phyloP scores from a whole-genome alignment of 2,797 vertebrate genomes.

The Gallinago nigripennis region DNA sequence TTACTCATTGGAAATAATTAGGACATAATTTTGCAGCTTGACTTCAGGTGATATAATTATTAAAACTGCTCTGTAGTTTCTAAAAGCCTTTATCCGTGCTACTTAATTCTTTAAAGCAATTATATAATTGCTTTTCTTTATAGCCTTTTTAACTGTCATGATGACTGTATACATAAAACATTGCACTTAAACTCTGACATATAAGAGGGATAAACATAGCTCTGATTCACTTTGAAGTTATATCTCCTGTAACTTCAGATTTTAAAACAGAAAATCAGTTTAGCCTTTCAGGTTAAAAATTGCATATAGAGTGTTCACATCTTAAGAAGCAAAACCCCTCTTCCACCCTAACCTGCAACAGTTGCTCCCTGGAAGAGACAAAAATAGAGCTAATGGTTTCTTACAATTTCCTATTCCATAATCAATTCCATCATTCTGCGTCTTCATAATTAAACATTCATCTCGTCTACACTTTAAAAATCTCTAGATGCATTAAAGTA shows the following conservation, averaged over 20 bases:
- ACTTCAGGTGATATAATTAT: conserved; percentile 78
- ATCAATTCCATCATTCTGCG: conserved; percentile 13
- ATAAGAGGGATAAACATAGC: conserved; percentile 76
- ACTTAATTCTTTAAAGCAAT: conserved; percentile 78
- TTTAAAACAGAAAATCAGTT: conserved; percentile 55
- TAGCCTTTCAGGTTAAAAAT: conserved; percentile 32
- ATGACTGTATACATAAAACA: conserved; percentile 80
- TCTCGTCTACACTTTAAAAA: conserved; percentile 30
- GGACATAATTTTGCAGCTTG: conserved; percentile 75
- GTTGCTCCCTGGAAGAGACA: not conserved
- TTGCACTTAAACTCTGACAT: conserved; percentile 78
- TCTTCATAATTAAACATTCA: conserved; percentile 60
- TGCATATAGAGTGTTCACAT: conserved; percentile 17
- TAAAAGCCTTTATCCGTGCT: conserved; percentile 71
- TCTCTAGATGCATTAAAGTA: conserved; percentile 37
- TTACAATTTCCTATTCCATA: conserved; percentile 11
- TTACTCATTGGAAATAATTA: conserved; percentile 78
- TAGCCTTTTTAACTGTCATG: conserved; percentile 78
- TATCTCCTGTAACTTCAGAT: conserved; percentile 54
- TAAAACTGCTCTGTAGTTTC: conserved; percentile 72
- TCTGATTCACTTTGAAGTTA: conserved; percentile 75
- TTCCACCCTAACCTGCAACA: not conserved
- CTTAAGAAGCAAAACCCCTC: not conserved
- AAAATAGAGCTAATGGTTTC: not conserved
- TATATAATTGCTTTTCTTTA: conserved; percentile 79